Evolutionary conservation across 1,140 invertebrate species (phyloP).

Genomic region (Drosophila seguyi): DNA sequence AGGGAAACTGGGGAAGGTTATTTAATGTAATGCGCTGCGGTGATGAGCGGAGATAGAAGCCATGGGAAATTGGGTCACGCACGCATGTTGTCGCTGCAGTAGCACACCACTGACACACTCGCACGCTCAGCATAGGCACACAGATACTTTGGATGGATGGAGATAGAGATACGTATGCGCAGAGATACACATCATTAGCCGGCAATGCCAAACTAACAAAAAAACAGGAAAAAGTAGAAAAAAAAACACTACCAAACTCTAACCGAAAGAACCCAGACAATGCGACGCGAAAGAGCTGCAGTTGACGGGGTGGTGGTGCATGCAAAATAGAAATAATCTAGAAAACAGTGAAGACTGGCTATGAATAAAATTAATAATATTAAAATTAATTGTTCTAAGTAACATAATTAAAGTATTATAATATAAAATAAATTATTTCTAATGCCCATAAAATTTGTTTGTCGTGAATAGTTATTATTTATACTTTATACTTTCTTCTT

Average conservation of each 20-base stretch:
- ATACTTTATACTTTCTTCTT: too few species aligned
- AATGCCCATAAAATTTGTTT: too few species aligned
- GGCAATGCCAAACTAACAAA: slow-evolving; percentile 44
- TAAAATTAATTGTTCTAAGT: too few species aligned
- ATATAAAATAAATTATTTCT: too few species aligned
- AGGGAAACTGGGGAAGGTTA: slow-evolving; percentile 1
- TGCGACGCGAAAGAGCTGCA: slow-evolving; percentile 53
- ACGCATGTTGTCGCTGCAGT: slow-evolving; percentile 64
- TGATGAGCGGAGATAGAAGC: slow-evolving; percentile 12
- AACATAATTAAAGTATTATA: too few species aligned
- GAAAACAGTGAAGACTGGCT: background rate
- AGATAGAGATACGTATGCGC: slow-evolving; percentile 29
- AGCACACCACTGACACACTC: slow-evolving; percentile 12
- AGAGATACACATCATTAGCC: slow-evolving; percentile 39
- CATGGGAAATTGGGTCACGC: slow-evolving; percentile 68
- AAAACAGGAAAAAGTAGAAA: background rate
- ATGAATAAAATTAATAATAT: too few species aligned
- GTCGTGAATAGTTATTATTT: too few species aligned
- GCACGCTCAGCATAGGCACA: too few species aligned
- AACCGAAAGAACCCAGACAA: slow-evolving; percentile 57
- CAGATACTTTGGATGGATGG: slow-evolving; percentile 23
- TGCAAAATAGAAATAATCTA: slow-evolving; percentile 24
- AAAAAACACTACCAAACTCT: background rate
- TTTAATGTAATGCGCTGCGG: slow-evolving; percentile 8
- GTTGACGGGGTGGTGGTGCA: slow-evolving; percentile 18